Evolutionary conservation across 2,888 invertebrate species (phyloP), one percentile per base, ranked within the genome.

Genomic region (Emesis furor): DNA sequence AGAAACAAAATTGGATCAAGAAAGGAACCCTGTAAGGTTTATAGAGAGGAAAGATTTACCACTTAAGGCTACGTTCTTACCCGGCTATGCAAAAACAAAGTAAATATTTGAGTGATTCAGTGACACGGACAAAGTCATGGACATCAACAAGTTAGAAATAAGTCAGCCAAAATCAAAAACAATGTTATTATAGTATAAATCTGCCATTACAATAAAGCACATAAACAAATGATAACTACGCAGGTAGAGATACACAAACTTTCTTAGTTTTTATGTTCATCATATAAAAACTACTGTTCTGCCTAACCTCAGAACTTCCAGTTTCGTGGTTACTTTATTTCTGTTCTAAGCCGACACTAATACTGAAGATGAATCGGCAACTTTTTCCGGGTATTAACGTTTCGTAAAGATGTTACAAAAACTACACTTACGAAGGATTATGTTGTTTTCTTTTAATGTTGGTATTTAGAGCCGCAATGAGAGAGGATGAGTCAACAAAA

Each of bases 321-420:
- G 65, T 32, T 12, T 32, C 32, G 14, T 14, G 30, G 32, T 65
- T 65, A 65, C 65, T 30, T 65, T 24, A 32, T 32, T 30, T 65
- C 65, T 10, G 32, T 65, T 14, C 65, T 65, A 65, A 65, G 32
- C 65, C 30, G 65, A 65, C 65, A 35, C 65, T 65, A 65, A 65
- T 65, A 65, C 65, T 32, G 32, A 8, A 32, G 65, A 65, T 65
- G 65, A 65, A 32, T 65, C 65, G 65, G 32, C 65, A 65, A 65
- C 65, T 32, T 65, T 65, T 65, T 65, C 65, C 65, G 32, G 65
- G 65, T 32, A 65, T 65, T 65, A 65, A 65, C 65, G 65, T 14
- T 65, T 65, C 3, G 65, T 65, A 65, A 65, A 32, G 65, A 65
- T 65, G 65, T 32, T 65, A 65, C 65, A 65, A 65, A 65, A 65